Evolutionary conservation across 2,113 vertebrate species (phyloP).

Genomic region (Hystrix cristata): DNA sequence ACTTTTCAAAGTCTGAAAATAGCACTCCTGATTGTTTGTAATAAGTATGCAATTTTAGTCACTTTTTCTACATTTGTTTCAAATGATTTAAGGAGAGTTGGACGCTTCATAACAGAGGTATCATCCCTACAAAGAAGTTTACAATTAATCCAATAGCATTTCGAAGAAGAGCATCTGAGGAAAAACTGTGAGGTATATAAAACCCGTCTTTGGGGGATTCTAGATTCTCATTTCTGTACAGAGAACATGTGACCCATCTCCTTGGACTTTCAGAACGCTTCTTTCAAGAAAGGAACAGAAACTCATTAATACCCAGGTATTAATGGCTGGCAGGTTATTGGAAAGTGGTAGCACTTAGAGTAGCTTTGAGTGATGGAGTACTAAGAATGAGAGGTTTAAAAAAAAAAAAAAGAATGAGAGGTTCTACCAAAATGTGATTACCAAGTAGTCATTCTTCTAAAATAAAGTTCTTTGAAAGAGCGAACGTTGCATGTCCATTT

Average conservation of each 20-base stretch:
- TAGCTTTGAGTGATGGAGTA: background rate
- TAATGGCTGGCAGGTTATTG: background rate
- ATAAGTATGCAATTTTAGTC: background rate
- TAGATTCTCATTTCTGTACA: background rate
- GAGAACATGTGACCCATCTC: background rate
- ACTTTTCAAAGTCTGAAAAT: background rate
- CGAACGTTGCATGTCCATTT: background rate
- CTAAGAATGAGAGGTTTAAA: background rate
- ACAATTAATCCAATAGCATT: background rate
- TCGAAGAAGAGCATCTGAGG: background rate
- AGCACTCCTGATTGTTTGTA: background rate
- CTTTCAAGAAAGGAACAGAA: background rate
- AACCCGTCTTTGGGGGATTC: background rate
- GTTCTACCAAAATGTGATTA: background rate
- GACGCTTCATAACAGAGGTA: background rate
- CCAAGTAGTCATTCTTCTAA: background rate
- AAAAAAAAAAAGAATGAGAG: no score
- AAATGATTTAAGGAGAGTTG: background rate
- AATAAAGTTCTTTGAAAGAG: background rate
- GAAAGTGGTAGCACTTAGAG: background rate
- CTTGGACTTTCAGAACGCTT: background rate
- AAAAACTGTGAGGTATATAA: background rate
- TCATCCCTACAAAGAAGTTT: background rate
- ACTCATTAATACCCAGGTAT: background rate
- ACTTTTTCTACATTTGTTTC: slow-evolving; percentile 10